Evolutionary conservation across 2,888 invertebrate genomes (phyloP).

Genomic region (Melanostoma scalare): DNA sequence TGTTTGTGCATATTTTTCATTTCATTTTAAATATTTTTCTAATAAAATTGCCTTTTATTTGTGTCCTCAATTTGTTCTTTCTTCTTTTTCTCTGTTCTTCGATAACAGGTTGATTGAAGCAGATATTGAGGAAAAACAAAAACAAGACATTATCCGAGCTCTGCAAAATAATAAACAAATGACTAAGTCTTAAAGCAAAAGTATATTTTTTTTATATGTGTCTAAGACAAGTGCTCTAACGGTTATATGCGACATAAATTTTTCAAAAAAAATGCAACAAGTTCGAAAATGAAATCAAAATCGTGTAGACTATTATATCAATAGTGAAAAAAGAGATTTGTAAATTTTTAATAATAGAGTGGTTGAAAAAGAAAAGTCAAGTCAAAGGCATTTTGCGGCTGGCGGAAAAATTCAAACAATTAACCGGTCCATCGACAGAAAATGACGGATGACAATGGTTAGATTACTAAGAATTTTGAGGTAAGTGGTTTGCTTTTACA

Average conservation of each 20-base stretch:
- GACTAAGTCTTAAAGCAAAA: background rate
- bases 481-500: constrained; percentile 41
- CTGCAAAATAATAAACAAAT: constrained; percentile 40
- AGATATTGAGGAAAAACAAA: constrained; percentile 36
- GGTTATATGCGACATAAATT: background rate
- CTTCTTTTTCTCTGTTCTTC: constrained; percentile 32
- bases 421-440: constrained; percentile 55
- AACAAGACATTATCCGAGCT: constrained; percentile 17
- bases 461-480: constrained; percentile 51
- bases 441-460: constrained; percentile 72
- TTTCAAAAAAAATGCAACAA: background rate
- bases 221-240: no score
- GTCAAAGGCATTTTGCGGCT: background rate
- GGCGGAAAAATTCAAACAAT: constrained; percentile 2
- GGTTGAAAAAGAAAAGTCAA: background rate
- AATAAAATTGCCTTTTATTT: constrained; percentile 9
- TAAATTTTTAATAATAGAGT: background rate
- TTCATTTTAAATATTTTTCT: constrained; percentile 16
- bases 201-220: constrained; percentile 3
- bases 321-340: background rate
- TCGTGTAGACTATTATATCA: background rate
- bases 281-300: background rate
- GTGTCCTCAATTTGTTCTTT: constrained; percentile 32
- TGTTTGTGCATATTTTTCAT: constrained; percentile 23
- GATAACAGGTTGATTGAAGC: constrained; percentile 49